Evolutionary conservation across 2,113 vertebrate species (phyloP), one percentile per base, ranked within the genome.

Genomic region (Thinocorus orbignyianus): DNA sequence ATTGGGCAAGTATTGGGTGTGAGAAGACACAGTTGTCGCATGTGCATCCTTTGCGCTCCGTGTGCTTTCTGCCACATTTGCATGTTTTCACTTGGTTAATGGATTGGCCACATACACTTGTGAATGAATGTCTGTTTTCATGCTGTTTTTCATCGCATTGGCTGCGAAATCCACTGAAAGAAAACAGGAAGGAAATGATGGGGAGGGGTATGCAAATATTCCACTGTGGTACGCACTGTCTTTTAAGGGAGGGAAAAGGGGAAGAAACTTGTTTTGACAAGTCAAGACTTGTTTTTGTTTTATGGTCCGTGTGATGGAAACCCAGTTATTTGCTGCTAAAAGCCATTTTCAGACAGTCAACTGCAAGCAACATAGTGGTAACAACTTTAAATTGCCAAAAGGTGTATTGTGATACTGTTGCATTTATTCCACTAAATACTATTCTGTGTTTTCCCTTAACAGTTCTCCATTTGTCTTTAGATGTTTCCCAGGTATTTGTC

Each of bases 341-440:
- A 93, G 51, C 60, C 22, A 12, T 89, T 74, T 73, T 65, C 42
- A 51, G 69, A 23, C 37, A 54, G 9, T 86, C 28, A 81, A 55
- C 73, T 74, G 23, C 39, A 79, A 81, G 57, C 44, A 74, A 44
- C 30, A 2, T 31, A 30, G 6, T 86, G 85, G 16, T 84, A 61
- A 60, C 76, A 86, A 86, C 33, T 91, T 93, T 22, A 39, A 91
- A 81, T 92, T 91, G 77, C 79, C 86, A 88, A 88, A 96, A 94
- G 19, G 7, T 90, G 7, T 88, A 30, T 65, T 83, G 23, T 28
- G 46, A 51, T 74, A n/a, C 7, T 64, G 37, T 55, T 93, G 30
- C 10, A 31, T 88, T 90, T 93, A 35, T 74, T 93, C 66, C 60
- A n/a, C 31, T 84, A 60, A 81, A 71, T 74, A 14, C 30, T 7